Evolutionary conservation across 1,140 invertebrate species (phyloP), one percentile per base, ranked within the genome.

Genomic region (Caenorhabditis inopinata): DNA sequence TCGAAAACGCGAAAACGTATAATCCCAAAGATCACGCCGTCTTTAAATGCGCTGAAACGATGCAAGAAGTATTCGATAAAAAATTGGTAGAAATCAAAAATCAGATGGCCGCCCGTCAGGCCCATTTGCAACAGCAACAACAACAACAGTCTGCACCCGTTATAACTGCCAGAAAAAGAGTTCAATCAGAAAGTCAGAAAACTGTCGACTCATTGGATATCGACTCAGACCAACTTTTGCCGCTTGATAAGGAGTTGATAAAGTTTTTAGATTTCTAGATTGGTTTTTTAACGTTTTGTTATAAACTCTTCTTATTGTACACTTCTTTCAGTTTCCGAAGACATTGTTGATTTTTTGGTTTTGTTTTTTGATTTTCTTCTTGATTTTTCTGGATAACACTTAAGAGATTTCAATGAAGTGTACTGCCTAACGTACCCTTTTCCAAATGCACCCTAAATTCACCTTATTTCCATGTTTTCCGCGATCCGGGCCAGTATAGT

Each of bases 1-100:
- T 98, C 90, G 96, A 98, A 89, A 98, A 98, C 90, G 97, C 96
- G 91, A 93, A 95, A 76, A 95, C 95, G 85, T 98, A 96, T 89
- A 98, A 98, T 91, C 94, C 95, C 35, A 93, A 94, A 87, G 95
- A 96, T 88, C 95, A 95, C 18, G 94, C 94, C 53, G 96, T 97
- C 89, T 96, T 94, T 89, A 94, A 95, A 85, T 96, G 95, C 91
- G 96, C 96, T 5, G 94, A 97, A 89, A 93, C 93, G 29, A 90
- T 98, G 42, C 96, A 98, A 90, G 93, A 82, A 51, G 49, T 74
- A 16, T 82, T 82, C 79, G 68, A 76, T 16, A 29, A 79, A 27
- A 58, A 82, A 7, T 21, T 82, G n/a, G 18, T 74, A 4, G 68
- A 47, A 6, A 58, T 81, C 18, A 77, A 47, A 9, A 42, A 81